These are phyloP conservation scores for Alouatta palliata DNA, from an alignment of 2,113 vertebrate genomes.

Conservation along the genomic window DNA sequence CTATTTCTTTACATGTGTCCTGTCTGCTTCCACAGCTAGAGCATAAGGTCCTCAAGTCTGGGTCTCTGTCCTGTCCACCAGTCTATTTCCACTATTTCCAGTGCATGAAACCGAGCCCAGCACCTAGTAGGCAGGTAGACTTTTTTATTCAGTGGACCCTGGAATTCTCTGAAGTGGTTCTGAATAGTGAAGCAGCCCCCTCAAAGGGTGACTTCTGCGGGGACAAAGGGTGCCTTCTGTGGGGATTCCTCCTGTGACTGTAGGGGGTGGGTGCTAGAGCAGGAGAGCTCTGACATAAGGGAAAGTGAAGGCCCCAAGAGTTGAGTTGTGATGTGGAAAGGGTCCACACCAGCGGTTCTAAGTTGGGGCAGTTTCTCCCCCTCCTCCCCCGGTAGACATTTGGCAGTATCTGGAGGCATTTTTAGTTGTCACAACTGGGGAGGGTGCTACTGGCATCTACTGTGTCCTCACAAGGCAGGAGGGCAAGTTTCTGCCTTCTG, in stretches of 20 bases:
- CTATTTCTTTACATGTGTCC: not conserved
- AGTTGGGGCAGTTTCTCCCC: too few species aligned
- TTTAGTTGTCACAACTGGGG: not conserved
- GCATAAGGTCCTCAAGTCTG: not conserved
- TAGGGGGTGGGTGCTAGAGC: not conserved
- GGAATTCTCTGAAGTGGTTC: not conserved
- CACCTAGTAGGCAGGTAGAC: not conserved
- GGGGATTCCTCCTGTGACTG: not conserved
- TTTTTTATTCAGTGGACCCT: not conserved
- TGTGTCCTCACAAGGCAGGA: not conserved
- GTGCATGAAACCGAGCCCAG: not conserved
- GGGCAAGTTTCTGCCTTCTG: too few species aligned
- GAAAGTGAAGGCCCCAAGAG: not conserved
- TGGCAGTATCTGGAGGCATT: not conserved
- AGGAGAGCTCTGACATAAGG: not conserved
- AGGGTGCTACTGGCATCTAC: not conserved
- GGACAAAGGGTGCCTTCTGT: not conserved
- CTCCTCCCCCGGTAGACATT: fast-evolving
- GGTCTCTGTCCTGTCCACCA: not conserved
- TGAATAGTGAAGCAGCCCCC: not conserved
- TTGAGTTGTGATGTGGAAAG: not conserved
- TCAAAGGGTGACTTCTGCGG: not conserved
- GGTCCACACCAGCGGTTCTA: not conserved
- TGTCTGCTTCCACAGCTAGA: not conserved
- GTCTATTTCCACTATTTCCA: not conserved